Conservation (phyloP, 1,140 invertebrate species). For the Diprion similis region DNA sequence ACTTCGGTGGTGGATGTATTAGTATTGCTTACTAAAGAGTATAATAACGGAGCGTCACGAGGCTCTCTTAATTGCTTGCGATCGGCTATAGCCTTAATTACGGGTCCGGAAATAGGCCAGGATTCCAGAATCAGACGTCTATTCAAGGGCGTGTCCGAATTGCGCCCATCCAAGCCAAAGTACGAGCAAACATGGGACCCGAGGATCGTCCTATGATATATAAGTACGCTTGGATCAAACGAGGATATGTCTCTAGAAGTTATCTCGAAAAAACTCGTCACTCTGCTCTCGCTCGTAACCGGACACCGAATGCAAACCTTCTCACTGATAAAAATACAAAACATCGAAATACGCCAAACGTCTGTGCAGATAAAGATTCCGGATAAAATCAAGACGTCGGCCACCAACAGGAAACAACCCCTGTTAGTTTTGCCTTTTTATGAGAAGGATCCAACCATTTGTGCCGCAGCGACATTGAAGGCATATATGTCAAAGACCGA, state of each 20-base stretch:
- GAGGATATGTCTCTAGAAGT: conserved; percentile 26
- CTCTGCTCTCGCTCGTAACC: conserved; percentile 33
- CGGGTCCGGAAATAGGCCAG: conserved; percentile 18
- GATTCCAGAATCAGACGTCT: conserved; percentile 25
- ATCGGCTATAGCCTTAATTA: conserved; percentile 26
- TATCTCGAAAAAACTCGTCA: conserved; percentile 30
- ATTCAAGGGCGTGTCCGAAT: conserved; percentile 29
- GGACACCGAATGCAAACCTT: conserved; percentile 21
- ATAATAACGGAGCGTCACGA: not conserved
- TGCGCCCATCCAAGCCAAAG: conserved; percentile 29
- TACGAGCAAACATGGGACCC: conserved; percentile 37
- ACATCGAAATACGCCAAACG: not conserved
- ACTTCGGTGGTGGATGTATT: conserved; percentile 10
- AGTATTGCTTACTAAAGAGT: conserved; percentile 14
- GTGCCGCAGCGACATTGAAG: conserved; percentile 18
- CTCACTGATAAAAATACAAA: not conserved
- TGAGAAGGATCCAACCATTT: conserved; percentile 7
- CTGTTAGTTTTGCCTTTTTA: not conserved
- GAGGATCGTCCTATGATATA: conserved; percentile 31
- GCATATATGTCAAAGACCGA: conserved; percentile 17
- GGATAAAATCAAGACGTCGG: conserved; percentile 6
- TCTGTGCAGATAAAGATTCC: not conserved
- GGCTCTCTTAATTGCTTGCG: conserved; percentile 22
- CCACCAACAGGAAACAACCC: not conserved
- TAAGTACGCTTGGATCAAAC: not conserved